Evolutionary conservation across 2,797 vertebrate species (phyloP), one percentile per base, ranked within the genome.

Genomic region (Malurus splendens): DNA sequence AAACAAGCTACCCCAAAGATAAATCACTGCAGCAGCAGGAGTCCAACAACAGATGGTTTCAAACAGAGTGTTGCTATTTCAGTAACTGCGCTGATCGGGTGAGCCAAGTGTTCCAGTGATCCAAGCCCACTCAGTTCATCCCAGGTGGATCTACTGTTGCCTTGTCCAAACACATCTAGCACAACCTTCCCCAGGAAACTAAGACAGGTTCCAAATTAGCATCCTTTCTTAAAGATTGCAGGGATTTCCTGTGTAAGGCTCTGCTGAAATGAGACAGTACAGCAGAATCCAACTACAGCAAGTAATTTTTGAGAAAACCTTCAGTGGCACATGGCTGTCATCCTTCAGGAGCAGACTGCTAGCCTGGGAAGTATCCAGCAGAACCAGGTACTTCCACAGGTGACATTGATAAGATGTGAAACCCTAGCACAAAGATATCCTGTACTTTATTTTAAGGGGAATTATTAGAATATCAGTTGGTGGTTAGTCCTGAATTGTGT

Each of bases 1-100:
- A 72, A 76, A 41, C 74, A 86, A 55, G 59, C 27, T 28, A 56
- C 19, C 42, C 17, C 33, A 45, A 57, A 39, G 4, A 81, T 42
- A 75, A 81, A 57, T 33, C 41, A 68, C 9, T 3, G 18, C 27
- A 57, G 18, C 57, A 55, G 62, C 57, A n/a, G 15, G 39, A 87
- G 38, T 6, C 36, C 80, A 75, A 72, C n/a, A 33, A 33, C 88
- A 92, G 91, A 86, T 72, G 81, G 88, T 22, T 70, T 24, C 24
- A 33, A 36, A 52, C 20, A 66, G 66, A 1, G 0, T 7, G 45
- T 5, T 71, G 57, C 80, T 89, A 2, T 57, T 39, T 41, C 1
- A 50, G 72, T 54, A 32, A 47, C 57, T 15, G 57, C 1, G 2
- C 65, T 62, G 82, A 28, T 41, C 17, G 18, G 30, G 36, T 0